phyloP scores from a whole-genome alignment of 2,888 invertebrate species.

The Caenorhabditis uteleia region DNA sequence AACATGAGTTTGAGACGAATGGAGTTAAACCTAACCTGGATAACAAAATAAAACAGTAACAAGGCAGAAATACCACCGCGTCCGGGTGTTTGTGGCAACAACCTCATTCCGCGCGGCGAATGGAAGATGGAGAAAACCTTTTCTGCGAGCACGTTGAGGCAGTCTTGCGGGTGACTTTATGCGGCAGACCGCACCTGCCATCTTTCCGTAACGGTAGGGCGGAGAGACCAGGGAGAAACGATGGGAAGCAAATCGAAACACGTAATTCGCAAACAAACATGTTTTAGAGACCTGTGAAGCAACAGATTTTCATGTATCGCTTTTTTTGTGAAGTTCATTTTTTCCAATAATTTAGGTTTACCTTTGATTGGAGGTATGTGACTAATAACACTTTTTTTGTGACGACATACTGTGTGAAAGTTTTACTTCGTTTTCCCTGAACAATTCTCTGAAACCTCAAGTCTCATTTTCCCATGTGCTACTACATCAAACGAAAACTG shows the following conservation, averaged over 20 bases:
- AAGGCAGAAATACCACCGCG: not conserved
- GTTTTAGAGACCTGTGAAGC: slow-evolving; percentile 3
- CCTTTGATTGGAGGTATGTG: too few relatives aligned
- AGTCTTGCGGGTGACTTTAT: slow-evolving; percentile 20
- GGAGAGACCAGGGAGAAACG: slow-evolving; percentile 9
- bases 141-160: not conserved
- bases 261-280: slow-evolving; percentile 47
- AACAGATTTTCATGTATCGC: slow-evolving; percentile 14
- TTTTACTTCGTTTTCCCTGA: too few relatives aligned
- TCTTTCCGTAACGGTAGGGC: not conserved
- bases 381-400: too few relatives aligned
- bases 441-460: too few relatives aligned
- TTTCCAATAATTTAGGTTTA: too few relatives aligned
- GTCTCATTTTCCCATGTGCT: too few relatives aligned
- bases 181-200: slow-evolving; percentile 32
- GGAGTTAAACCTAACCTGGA: not conserved
- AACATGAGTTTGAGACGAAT: not conserved
- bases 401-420: too few relatives aligned
- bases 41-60: slow-evolving; percentile 1
- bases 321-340: too few relatives aligned
- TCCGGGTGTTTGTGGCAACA: slow-evolving; percentile 27
- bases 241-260: slow-evolving; percentile 29
- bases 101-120: slow-evolving; percentile 21
- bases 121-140: slow-evolving; percentile 1
- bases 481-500: too few relatives aligned